Percentiles rank a stretch among this genome's conserved stretches.
These are phyloP conservation scores for Drosophila recens DNA, from an alignment of 2,888 invertebrate species.

Conservation along the genomic window DNA sequence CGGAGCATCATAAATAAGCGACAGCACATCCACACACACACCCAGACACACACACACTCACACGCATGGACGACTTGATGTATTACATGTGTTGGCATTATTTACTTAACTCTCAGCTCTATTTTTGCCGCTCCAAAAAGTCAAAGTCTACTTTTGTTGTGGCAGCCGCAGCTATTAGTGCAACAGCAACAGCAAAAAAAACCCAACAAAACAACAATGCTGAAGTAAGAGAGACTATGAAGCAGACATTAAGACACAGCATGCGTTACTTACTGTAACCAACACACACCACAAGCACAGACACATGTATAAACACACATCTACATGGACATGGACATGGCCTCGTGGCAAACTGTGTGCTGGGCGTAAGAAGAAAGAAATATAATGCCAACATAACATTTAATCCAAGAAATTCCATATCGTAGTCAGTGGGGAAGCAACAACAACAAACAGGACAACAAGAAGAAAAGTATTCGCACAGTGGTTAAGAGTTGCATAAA, in stretches of 20 bases:
- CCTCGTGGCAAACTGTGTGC: conserved; percentile 52
- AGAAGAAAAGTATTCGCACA: conserved; percentile 39
- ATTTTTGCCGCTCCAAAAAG: conserved; percentile 77
- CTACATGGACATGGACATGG: conserved; percentile 38
- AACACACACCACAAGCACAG: conserved; percentile 23
- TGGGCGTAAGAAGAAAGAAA: conserved; percentile 76
- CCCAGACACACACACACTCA: conserved; percentile 17
- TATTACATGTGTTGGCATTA: conserved; percentile 80
- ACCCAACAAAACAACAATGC: conserved; percentile 42
- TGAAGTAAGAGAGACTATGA: conserved; percentile 49
- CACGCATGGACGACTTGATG: conserved; percentile 50
- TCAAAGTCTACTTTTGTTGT: conserved; percentile 67
- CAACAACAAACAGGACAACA: conserved; percentile 21
- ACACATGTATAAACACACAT: conserved; percentile 2
- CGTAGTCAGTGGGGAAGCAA: conserved; percentile 55
- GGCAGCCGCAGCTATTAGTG: conserved; percentile 69
- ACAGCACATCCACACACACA: conserved; percentile 19
- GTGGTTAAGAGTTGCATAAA: conserved; percentile 38
- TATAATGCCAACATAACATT: conserved; percentile 81
- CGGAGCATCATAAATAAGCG: conserved; percentile 64
- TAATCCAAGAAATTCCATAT: conserved; percentile 79
- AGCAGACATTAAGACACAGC: conserved; percentile 77
- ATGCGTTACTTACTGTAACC: conserved; percentile 64
- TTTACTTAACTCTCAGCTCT: conserved; percentile 76
- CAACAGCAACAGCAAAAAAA: conserved; percentile 58